Percentiles rank a stretch among this genome's conserved stretches.
phyloP scores from a whole-genome alignment of 1,140 invertebrate species.

The Littorina saxatilis region DNA sequence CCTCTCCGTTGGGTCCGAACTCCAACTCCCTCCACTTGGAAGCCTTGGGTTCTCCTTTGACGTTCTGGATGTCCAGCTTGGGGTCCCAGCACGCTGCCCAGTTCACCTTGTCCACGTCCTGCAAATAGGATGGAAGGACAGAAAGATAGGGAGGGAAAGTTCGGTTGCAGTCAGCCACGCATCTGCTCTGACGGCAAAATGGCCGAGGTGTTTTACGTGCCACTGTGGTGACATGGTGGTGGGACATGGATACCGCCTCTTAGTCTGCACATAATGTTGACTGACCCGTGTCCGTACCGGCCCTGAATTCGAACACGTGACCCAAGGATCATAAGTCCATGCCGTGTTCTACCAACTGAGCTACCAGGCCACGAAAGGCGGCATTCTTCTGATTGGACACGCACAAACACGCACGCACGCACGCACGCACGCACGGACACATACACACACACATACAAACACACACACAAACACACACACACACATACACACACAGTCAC shows the following conservation, averaged over 20 bases:
- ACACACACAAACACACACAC: slow-evolving; percentile 5
- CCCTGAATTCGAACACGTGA: too few species aligned
- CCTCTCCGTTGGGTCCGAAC: slow-evolving; percentile 46
- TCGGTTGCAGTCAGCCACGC: too few species aligned
- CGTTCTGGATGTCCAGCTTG: slow-evolving; percentile 72
- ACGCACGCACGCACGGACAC: not conserved
- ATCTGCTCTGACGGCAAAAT: too few species aligned
- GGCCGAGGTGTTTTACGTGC: too few species aligned
- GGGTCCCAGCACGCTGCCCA: slow-evolving; percentile 65
- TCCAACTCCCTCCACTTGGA: slow-evolving; percentile 52
- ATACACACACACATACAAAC: slow-evolving; percentile 1
- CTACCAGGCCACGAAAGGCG: not conserved
- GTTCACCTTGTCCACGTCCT: slow-evolving; percentile 33
- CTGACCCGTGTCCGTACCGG: too few species aligned
- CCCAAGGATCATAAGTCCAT: too few species aligned
- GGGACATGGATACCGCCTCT: not conserved
- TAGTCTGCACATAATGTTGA: too few species aligned
- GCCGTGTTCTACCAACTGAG: too few species aligned
- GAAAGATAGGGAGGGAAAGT: too few species aligned
- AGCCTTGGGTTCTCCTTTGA: slow-evolving; percentile 68
- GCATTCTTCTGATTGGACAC: not conserved
- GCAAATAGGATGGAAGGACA: not conserved
- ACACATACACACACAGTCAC: not conserved
- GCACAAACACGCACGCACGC: not conserved
- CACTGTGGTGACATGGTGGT: not conserved